Evolutionary conservation across 1,140 invertebrate species (phyloP), one percentile per base, ranked within the genome.

Genomic region (Whitmania pigra): DNA sequence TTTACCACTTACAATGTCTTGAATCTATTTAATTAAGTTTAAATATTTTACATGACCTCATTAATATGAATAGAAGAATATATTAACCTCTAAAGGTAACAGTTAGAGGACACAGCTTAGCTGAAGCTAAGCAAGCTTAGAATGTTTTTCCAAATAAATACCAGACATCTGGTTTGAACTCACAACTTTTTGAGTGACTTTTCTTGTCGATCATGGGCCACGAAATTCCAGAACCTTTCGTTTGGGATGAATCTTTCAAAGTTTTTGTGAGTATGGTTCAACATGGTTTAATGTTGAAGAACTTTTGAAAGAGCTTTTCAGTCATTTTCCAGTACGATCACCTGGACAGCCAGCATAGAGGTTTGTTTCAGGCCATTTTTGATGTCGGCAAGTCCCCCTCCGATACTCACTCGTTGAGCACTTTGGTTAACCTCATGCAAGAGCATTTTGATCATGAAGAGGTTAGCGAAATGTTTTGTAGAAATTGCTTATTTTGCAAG

Each of bases 401-500:
- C 0, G 71, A 71, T 43, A 53, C 53, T 18, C 53, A 43, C 29
- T 27, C 55, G 18, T 55, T 71, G 29, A 29, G 17, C 27, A 49
- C 25, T 13, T 53, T 71, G 69, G 43, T 43, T 25, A 25, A 67
- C 5, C 54, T 72, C 40, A 57, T 72, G 53, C 22, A 40, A 25
- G 53, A 53, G n/a, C 71, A 72, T 36, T 72, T 72, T 53, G n/a
- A 18, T 2, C 53, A 72, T 20, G 71, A 72, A n/a, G 71, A 72
- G 66, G 71, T 72, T 18, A 20, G 69, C 49, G 29, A 17, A 53
- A 53, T 70, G 29, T 55, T 54, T 25, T n/a, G 49, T 29, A 70
- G 31, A 11, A 29, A n/a, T n/a, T n/a, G n/a, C n/a, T 43, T 70
- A 54, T 36, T 4, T 31, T 43, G 22, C 27, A 22, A 71, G 2